Percentiles rank a stretch among this genome's conserved stretches.
Evolutionary conservation across 2,797 vertebrate genomes (phyloP).

Genomic region (Anguilla anguilla): DNA sequence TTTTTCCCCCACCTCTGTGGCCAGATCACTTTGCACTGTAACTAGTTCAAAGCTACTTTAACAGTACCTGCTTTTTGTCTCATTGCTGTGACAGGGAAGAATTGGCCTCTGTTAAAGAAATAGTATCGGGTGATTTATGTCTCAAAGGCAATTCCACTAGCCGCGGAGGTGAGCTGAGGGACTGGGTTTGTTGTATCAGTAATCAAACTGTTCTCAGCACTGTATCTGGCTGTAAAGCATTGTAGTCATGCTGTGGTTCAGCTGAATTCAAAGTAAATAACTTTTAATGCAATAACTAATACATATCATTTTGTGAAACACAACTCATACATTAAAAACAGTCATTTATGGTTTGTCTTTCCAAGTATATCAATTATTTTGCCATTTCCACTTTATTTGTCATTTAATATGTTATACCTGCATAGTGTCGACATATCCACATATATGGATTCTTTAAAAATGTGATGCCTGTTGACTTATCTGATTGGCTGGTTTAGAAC

Average conservation of each 20-base stretch:
- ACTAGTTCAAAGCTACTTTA: not conserved
- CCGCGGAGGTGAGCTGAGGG: not conserved
- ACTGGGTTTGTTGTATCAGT: not conserved
- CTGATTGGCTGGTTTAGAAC: no score
- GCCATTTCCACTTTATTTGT: no score
- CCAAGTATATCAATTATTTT: not conserved
- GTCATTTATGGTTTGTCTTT: not conserved
- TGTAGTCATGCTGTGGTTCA: not conserved
- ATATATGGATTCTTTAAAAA: no score
- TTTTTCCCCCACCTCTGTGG: not conserved
- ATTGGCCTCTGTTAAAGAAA: not conserved
- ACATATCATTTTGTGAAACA: not conserved
- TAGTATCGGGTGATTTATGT: not conserved
- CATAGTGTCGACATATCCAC: no score
- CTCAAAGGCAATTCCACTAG: not conserved
- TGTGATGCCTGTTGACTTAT: no score
- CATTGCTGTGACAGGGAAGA: not conserved
- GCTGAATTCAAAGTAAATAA: not conserved
- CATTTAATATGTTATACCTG: no score
- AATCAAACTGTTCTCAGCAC: not conserved
- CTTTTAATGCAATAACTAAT: not conserved
- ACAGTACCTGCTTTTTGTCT: not conserved
- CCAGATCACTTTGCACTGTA: slow-evolving; percentile 13
- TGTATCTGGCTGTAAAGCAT: not conserved
- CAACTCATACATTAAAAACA: not conserved